Evolutionary conservation across 2,113 vertebrate genomes (phyloP).

Genomic region (Myodes glareolus): DNA sequence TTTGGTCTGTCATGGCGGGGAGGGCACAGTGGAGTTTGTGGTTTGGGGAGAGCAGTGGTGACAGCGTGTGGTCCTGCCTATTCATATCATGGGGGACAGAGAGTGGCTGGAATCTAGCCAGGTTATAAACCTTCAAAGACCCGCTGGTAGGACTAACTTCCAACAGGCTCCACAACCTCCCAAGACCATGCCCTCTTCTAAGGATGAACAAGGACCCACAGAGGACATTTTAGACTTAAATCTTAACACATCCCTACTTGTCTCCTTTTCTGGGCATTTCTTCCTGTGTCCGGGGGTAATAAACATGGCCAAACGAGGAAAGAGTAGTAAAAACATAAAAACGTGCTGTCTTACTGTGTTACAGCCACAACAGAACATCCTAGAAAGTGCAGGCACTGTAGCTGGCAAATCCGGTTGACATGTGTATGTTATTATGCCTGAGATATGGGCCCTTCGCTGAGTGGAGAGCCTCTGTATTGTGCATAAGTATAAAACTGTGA

Average conservation of each 20-base stretch:
- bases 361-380: neutral
- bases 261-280: neutral
- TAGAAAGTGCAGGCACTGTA: neutral
- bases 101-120: neutral
- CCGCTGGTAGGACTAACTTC: neutral
- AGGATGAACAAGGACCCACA: neutral
- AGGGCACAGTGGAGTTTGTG: neutral
- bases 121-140: neutral
- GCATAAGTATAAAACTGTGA: neutral
- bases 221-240: neutral
- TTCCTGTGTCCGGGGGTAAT: neutral
- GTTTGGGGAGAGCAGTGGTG: neutral
- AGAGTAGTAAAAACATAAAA: neutral
- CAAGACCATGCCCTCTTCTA: neutral
- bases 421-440: neutral
- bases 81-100: too few relatives aligned
- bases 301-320: neutral
- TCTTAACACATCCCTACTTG: neutral
- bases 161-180: neutral
- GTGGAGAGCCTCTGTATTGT: fast-evolving
- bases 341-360: neutral
- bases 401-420: neutral
- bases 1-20: neutral
- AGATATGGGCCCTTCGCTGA: fast-evolving
- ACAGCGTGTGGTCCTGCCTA: neutral